These are phyloP conservation scores for Acromyrmex heyeri DNA, from an alignment of 1,140 invertebrate species.

Conservation along the genomic window DNA sequence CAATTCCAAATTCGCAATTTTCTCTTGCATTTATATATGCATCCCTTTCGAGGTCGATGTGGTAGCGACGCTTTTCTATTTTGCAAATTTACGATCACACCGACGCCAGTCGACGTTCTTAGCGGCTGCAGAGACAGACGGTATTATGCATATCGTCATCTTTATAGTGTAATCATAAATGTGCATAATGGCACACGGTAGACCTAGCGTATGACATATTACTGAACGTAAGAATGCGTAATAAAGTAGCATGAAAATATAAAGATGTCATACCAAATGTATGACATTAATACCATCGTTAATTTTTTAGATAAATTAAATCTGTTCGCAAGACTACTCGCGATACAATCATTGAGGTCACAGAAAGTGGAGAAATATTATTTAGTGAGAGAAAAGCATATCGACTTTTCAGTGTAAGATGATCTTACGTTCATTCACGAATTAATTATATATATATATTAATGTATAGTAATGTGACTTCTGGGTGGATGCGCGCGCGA, in stretches of 20 bases:
- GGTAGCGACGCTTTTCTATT: slow-evolving; percentile 25
- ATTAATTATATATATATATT: background rate
- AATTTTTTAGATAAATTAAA: background rate
- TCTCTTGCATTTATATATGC: slow-evolving; percentile 25
- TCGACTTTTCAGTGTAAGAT: background rate
- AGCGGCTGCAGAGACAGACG: background rate
- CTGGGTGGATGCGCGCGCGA: background rate
- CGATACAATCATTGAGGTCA: background rate
- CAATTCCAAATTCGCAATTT: slow-evolving; percentile 17
- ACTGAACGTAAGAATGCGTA: slow-evolving; percentile 10
- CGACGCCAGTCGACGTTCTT: slow-evolving; percentile 10
- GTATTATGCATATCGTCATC: slow-evolving; percentile 25
- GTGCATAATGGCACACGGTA: background rate
- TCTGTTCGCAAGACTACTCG: no score
- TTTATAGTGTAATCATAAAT: slow-evolving; percentile 52
- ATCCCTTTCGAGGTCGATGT: slow-evolving; percentile 8
- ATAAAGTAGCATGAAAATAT: slow-evolving; percentile 4
- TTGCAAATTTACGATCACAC: slow-evolving; percentile 51
- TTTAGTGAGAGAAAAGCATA: background rate
- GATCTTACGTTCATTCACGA: background rate
- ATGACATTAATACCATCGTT: background rate
- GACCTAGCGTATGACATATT: slow-evolving; percentile 23
- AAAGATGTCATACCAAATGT: background rate
- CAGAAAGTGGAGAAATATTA: background rate
- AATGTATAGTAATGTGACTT: background rate